These are phyloP conservation scores for Drosophila robusta DNA, from an alignment of 2,888 invertebrate genomes.

Conservation along the genomic window DNA sequence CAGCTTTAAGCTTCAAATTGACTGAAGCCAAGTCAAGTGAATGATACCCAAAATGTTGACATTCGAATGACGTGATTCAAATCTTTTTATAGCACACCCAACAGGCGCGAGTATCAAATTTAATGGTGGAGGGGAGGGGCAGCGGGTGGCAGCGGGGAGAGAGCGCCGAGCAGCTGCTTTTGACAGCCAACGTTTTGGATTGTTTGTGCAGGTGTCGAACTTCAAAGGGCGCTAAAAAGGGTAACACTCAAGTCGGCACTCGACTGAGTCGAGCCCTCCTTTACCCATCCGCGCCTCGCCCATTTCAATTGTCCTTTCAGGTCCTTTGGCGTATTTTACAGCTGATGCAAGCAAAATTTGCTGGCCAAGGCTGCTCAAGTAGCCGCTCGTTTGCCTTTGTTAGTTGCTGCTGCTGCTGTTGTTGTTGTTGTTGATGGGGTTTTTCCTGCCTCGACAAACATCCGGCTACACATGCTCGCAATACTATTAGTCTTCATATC, in stretches of 20 bases:
- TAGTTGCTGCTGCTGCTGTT: neutral
- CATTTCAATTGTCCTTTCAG: conserved; percentile 51
- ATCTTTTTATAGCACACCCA: conserved; percentile 22
- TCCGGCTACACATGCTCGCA: conserved; percentile 40
- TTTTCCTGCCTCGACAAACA: conserved; percentile 44
- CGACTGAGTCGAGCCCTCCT: neutral
- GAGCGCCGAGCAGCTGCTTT: conserved; percentile 57
- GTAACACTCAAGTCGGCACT: conserved; percentile 32
- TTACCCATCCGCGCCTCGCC: too few species aligned
- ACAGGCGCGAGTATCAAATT: conserved; percentile 27
- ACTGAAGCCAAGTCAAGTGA: conserved; percentile 37
- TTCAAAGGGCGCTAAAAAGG: conserved; percentile 21
- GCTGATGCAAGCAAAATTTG: conserved; percentile 50
- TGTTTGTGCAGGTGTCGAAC: conserved; percentile 31
- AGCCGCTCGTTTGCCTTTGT: conserved; percentile 5
- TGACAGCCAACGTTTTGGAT: conserved; percentile 56
- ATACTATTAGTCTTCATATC: conserved; percentile 62
- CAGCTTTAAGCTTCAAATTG: conserved; percentile 8
- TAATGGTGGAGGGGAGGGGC: neutral
- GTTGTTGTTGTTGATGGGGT: neutral
- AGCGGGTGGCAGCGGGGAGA: neutral
- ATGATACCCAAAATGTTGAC: conserved; percentile 47
- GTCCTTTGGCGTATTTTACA: conserved; percentile 40
- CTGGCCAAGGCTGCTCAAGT: conserved; percentile 34
- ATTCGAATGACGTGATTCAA: conserved; percentile 46